These are phyloP conservation scores for Drosophila mayaguana DNA, from an alignment of 2,888 invertebrate genomes.

Conservation along the genomic window DNA sequence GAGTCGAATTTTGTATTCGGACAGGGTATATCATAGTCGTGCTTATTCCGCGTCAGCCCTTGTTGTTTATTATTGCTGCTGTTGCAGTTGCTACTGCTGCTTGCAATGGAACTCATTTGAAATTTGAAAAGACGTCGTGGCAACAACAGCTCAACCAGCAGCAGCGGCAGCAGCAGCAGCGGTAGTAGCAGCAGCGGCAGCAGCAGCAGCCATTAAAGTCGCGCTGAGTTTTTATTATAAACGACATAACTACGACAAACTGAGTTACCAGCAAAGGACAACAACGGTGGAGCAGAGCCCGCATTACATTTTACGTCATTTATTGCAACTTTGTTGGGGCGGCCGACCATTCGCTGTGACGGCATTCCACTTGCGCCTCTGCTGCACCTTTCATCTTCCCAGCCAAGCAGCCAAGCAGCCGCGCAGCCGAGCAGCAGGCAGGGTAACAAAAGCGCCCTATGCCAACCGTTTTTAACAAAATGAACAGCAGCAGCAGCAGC, in stretches of 20 bases:
- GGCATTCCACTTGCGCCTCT: constrained; percentile 49
- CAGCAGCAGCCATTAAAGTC: constrained; percentile 77
- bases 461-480: constrained; percentile 34
- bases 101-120: constrained; percentile 69
- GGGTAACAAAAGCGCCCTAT: constrained; percentile 32
- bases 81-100: constrained; percentile 42
- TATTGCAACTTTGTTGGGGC: constrained; percentile 79
- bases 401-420: constrained; percentile 15
- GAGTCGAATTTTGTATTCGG: too few relatives aligned
- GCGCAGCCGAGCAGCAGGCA: constrained; percentile 3
- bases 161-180: constrained; percentile 11
- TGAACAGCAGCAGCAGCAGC: constrained; percentile 33
- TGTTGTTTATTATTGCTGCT: constrained; percentile 53
- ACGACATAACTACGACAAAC: constrained; percentile 81
- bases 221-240: constrained; percentile 79
- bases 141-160: constrained; percentile 30
- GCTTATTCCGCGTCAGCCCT: background rate
- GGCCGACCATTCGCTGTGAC: constrained; percentile 32
- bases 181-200: background rate
- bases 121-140: constrained; percentile 76
- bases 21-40: constrained; percentile 12
- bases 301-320: constrained; percentile 77
- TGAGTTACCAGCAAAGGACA: constrained; percentile 71
- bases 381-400: constrained; percentile 45
- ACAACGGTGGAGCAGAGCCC: constrained; percentile 40